Percentiles rank a stretch among this genome's conserved stretches.
Conservation (phyloP, 2,113 vertebrate species). For the Vidua macroura region DNA sequence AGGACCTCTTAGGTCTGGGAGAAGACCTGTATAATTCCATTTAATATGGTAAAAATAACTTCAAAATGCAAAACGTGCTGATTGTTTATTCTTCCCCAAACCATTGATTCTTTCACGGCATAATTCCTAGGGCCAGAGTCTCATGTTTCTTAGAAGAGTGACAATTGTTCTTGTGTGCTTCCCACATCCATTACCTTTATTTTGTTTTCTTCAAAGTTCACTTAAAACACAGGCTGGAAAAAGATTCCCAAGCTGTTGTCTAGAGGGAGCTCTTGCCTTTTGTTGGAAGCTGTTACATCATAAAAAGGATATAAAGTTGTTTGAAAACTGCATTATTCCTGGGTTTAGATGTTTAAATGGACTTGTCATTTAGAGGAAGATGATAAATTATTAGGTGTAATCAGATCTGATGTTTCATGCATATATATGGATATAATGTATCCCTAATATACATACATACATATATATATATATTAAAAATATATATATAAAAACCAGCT, state of each 20-base stretch:
- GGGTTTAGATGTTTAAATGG: neutral
- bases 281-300: neutral
- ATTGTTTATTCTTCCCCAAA: neutral
- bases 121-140: neutral
- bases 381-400: neutral
- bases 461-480: neutral
- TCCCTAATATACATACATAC: neutral
- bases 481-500: neutral
- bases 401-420: neutral
- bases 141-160: neutral
- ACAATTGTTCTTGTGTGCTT: neutral
- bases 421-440: neutral
- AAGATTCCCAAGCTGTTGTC: neutral
- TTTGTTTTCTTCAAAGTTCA: neutral
- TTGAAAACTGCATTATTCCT: neutral
- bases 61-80: neutral
- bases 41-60: neutral
- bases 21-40: neutral
- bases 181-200: neutral
- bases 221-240: neutral
- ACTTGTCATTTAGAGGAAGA: neutral
- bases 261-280: conserved; percentile 70
- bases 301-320: neutral
- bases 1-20: neutral
- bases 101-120: neutral